Evolutionary conservation across 2,888 invertebrate genomes (phyloP).

Genomic region (Lathronympha strigana): DNA sequence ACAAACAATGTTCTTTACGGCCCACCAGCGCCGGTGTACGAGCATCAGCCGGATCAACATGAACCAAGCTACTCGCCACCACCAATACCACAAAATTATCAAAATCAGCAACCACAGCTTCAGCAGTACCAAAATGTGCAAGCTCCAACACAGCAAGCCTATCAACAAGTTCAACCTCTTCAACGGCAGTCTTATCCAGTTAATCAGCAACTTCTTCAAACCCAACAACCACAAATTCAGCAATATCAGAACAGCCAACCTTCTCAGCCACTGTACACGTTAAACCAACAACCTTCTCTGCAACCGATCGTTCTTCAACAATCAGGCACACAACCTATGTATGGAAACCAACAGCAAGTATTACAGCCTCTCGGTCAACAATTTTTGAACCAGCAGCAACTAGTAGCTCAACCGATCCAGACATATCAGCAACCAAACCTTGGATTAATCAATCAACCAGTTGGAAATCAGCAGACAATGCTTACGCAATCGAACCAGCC

Average conservation of each 20-base stretch:
- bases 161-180: conserved; percentile 1
- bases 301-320: conserved; percentile 35
- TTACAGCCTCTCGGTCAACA: conserved; percentile 1
- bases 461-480: conserved; percentile 36
- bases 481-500: conserved; percentile 19
- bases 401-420: conserved; percentile 35
- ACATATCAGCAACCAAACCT: conserved; percentile 43
- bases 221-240: conserved; percentile 34
- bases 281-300: conserved; percentile 30
- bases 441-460: conserved; percentile 29
- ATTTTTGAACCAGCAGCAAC: conserved; percentile 26
- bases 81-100: conserved; percentile 14
- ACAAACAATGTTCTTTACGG: conserved; percentile 7
- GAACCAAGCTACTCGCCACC: conserved; percentile 1
- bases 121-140: conserved; percentile 15
- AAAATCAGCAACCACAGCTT: conserved; percentile 12
- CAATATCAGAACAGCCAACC: conserved; percentile 36
- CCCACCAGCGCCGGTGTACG: conserved; percentile 27
- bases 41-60: conserved; percentile 18
- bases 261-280: conserved; percentile 14
- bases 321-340: conserved; percentile 33
- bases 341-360: conserved; percentile 35
- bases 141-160: conserved; percentile 2
- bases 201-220: conserved; percentile 13
- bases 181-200: conserved; percentile 4